Conservation (phyloP, 2,797 vertebrate species). For the Gallirallus australis region DNA sequence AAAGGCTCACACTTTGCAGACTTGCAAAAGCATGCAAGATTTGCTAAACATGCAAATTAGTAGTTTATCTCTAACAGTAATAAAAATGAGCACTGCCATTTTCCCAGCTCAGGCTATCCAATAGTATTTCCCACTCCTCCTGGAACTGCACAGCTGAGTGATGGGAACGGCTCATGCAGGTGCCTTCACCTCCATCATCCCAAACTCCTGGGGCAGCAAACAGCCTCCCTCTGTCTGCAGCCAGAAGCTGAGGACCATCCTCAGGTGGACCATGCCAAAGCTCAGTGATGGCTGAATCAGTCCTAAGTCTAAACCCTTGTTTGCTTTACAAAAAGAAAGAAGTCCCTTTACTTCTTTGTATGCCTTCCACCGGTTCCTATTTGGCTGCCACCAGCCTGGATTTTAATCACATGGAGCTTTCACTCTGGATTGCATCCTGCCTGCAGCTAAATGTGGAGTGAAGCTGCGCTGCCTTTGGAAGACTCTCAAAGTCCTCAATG, state of each 20-base stretch:
- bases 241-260: background rate
- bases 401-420: background rate
- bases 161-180: rapidly evolving
- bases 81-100: background rate
- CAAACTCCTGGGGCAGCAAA: background rate
- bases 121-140: background rate
- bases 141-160: background rate
- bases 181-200: background rate
- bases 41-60: background rate
- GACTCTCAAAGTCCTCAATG: background rate
- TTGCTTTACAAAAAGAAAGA: background rate
- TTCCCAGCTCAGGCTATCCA: background rate
- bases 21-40: background rate
- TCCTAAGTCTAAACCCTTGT: background rate
- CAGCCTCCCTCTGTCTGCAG: background rate
- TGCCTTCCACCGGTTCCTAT: background rate
- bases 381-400: background rate
- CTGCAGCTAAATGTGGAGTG: background rate
- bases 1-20: background rate
- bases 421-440: background rate
- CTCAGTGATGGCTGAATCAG: background rate
- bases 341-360: background rate
- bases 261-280: background rate
- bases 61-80: background rate
- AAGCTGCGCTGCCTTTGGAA: background rate